Base-by-base conservation (phyloP, 2,113 vertebrate genomes). In the Tiliqua scincoides region DNA sequence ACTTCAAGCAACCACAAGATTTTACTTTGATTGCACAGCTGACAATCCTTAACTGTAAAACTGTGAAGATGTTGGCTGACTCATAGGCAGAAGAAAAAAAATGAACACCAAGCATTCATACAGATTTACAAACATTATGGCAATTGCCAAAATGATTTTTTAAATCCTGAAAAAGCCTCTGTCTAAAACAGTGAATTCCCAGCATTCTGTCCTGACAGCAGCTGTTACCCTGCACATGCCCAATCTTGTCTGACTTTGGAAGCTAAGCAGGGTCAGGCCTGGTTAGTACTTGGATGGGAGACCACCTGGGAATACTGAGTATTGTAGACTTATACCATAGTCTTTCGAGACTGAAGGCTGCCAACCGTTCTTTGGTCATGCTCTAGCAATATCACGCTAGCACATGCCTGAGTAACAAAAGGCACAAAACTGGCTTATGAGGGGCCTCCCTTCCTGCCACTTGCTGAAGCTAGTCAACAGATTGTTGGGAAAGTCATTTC, bases 11-110 rank as follows among this genome's bases (percentile, higher is more conserved):
- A 89, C 1, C 79, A 85, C 1, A 61, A 85, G 11, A 32, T 20
- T 85, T 71, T 74, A n/a, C 20, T 1, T 27, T 71, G 81, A 6
- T 1, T 85, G n/a, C 37, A 17, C 62, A n/a, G 2, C 0, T 14
- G 35, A 32, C n/a, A 0, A 48, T 84, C 9, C 25, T 54, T 37
- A 67, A 48, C 18, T 0, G 15, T 87, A 88, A 67, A 0, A 86
- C 65, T 54, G 11, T 48, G 15, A 11, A 35, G 48, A 88, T 80
- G 8, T 43, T 81, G 52, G n/a, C 14, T 79, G 20, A 73, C 14
- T n/a, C 9, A 3, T 21, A 37, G 37, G 0, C 6, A 83, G n/a
- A 6, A 21, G 23, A 59, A 74, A 37, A 48, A 4, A 48, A 48
- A 48, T 8, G 8, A 48, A 65, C 62, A 48, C 61, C 11, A 67